These are phyloP conservation scores for Helicoverpa armigera DNA, from an alignment of 1,140 invertebrate genomes.

Conservation along the genomic window DNA sequence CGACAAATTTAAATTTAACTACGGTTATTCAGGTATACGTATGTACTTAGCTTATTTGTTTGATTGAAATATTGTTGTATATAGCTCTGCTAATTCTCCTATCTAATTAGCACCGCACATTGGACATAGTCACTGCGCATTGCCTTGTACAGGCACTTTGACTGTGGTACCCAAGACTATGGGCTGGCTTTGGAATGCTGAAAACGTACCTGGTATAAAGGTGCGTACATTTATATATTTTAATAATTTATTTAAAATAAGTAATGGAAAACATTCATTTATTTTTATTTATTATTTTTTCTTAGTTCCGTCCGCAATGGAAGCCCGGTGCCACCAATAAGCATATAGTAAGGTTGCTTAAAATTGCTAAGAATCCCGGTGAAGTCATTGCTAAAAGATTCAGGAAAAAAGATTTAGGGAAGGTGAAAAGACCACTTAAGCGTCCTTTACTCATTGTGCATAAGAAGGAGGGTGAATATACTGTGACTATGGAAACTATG, in stretches of 20 bases:
- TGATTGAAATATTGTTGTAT: background rate
- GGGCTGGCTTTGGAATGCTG: slow-evolving; percentile 82
- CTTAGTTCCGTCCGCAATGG: slow-evolving; percentile 77
- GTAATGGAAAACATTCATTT: slow-evolving; percentile 52
- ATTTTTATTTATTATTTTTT: slow-evolving; percentile 69
- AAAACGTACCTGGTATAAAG: slow-evolving; percentile 77
- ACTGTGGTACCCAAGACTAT: slow-evolving; percentile 75
- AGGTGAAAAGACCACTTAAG: slow-evolving; percentile 72
- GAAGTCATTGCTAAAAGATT: slow-evolving; percentile 68
- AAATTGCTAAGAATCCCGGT: slow-evolving; percentile 74
- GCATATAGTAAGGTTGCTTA: slow-evolving; percentile 74
- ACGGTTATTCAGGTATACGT: slow-evolving; percentile 84
- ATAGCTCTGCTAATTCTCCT: background rate
- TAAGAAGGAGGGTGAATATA: slow-evolving; percentile 79
- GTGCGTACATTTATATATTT: slow-evolving; percentile 58
- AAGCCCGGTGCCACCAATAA: slow-evolving; percentile 80
- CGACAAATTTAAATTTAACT: slow-evolving; percentile 79
- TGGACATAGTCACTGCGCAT: slow-evolving; percentile 75
- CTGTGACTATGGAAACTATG: slow-evolving; percentile 82
- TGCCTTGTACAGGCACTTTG: slow-evolving; percentile 75
- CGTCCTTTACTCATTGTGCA: slow-evolving; percentile 75
- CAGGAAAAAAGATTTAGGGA: slow-evolving; percentile 67
- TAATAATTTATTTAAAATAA: slow-evolving; percentile 36
- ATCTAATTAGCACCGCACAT: slow-evolving; percentile 75
- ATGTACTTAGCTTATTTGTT: slow-evolving; percentile 62